Conservation (phyloP, 2,113 vertebrate genomes). For the Scomber scombrus region DNA sequence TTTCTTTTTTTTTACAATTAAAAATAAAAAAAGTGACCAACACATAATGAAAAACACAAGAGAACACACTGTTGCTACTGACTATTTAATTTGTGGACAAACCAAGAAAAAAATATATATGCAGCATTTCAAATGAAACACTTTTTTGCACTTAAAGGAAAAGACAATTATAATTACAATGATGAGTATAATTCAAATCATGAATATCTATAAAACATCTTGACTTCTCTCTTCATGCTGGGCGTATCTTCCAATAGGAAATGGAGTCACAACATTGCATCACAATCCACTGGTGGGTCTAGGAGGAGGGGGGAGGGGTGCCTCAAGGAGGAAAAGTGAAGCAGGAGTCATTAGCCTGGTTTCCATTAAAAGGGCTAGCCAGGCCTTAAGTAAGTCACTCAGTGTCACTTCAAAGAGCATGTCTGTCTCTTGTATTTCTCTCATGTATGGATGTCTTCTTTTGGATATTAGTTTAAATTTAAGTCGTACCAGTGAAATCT, state of each 20-base stretch:
- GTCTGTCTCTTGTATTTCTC: neutral
- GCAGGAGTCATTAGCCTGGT: conserved; percentile 61
- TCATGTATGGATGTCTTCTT: conserved; percentile 2
- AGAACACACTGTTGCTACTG: conserved; percentile 74
- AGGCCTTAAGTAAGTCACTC: conserved; percentile 24
- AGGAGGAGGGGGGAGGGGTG: conserved; percentile 38
- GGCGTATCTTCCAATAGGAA: conserved; percentile 79
- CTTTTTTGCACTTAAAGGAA: conserved; percentile 74
- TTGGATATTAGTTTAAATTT: conserved; percentile 31
- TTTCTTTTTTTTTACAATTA: neutral
- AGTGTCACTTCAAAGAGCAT: conserved; percentile 25
- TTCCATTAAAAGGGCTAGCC: conserved; percentile 43
- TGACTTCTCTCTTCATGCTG: conserved; percentile 85
- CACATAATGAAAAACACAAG: conserved; percentile 46
- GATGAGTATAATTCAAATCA: conserved; percentile 76
- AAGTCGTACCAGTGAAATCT: conserved; percentile 24
- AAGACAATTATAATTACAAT: conserved; percentile 76
- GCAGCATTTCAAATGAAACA: conserved; percentile 82
- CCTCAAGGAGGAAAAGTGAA: conserved; percentile 71
- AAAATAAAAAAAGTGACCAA: neutral
- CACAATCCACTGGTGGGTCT: conserved; percentile 81
- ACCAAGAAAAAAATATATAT: conserved; percentile 83
- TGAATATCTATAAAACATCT: conserved; percentile 83
- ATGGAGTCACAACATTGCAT: conserved; percentile 82
- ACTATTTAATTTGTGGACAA: conserved; percentile 86